Conservation (phyloP, 2,113 vertebrate species). For the Callionymus lyra region DNA sequence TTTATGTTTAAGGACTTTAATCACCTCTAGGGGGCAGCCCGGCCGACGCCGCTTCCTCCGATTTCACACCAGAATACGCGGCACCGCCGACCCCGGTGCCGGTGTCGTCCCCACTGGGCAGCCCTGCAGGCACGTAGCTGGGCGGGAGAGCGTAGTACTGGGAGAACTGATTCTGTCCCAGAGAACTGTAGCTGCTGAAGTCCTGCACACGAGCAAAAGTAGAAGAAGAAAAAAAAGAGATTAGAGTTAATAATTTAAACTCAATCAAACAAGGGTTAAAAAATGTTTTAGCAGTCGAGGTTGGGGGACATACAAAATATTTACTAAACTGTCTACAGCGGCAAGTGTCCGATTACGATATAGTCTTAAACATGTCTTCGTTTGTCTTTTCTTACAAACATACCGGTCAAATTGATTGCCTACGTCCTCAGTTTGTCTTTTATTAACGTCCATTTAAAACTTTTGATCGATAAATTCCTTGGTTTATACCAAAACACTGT, state of each 20-base stretch:
- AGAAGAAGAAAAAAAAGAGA: no score
- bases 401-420: no score
- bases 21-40: slow-evolving; percentile 60
- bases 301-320: no score
- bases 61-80: slow-evolving; percentile 69
- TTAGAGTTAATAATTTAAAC: no score
- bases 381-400: no score
- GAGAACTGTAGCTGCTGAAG: slow-evolving; percentile 81
- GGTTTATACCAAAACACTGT: no score
- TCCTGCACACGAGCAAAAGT: slow-evolving; percentile 62
- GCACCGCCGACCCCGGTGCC: slow-evolving; percentile 39
- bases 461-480: neutral
- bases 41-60: slow-evolving; percentile 60
- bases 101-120: slow-evolving; percentile 65
- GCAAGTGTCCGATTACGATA: no score
- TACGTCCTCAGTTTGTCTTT: neutral
- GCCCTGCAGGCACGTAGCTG: slow-evolving; percentile 72
- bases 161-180: slow-evolving; percentile 86
- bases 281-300: no score
- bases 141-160: slow-evolving; percentile 79
- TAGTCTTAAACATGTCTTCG: no score
- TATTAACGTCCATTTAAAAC: neutral
- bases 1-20: neutral
- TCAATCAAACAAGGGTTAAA: no score
- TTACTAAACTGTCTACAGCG: no score